Evolutionary conservation across 2,113 vertebrate species (phyloP).

Genomic region (Manacus vitellinus): DNA sequence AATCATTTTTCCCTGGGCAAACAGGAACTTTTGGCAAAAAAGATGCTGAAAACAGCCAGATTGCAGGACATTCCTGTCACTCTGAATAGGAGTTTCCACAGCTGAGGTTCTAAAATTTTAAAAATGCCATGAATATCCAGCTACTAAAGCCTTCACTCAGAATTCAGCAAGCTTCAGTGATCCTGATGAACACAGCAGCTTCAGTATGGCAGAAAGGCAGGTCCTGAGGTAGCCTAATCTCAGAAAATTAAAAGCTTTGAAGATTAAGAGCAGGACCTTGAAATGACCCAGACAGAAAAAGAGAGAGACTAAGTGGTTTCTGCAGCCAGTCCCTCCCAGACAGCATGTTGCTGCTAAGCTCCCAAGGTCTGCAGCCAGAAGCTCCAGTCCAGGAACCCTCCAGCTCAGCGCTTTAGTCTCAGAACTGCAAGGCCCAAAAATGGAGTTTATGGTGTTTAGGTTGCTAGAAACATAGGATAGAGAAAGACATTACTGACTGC

Average conservation of each 20-base stretch:
- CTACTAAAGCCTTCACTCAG: background rate
- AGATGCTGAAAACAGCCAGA: background rate
- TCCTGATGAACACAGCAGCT: background rate
- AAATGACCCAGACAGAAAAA: constrained; percentile 52
- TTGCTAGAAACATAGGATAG: background rate
- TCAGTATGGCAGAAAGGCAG: background rate
- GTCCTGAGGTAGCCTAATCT: constrained; percentile 31
- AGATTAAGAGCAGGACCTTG: constrained; percentile 59
- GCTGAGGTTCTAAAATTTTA: background rate
- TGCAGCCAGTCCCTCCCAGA: background rate
- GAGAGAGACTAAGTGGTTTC: constrained; percentile 1
- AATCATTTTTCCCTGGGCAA: background rate
- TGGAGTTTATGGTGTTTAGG: fast-evolving
- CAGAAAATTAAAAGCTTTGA: constrained; percentile 61
- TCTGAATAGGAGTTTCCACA: background rate
- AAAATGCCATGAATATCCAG: background rate
- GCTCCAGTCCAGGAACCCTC: background rate
- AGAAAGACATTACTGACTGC: background rate
- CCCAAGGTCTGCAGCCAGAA: background rate
- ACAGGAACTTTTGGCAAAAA: background rate
- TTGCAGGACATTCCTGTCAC: background rate
- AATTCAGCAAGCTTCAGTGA: constrained; percentile 28
- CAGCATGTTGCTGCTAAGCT: background rate
- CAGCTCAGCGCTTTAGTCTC: background rate
- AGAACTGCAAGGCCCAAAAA: background rate